A percentile compares a stretch with the other conserved stretches of the same genome.
phyloP scores from a whole-genome alignment of 2,113 vertebrate species.

The Vidua macroura region DNA sequence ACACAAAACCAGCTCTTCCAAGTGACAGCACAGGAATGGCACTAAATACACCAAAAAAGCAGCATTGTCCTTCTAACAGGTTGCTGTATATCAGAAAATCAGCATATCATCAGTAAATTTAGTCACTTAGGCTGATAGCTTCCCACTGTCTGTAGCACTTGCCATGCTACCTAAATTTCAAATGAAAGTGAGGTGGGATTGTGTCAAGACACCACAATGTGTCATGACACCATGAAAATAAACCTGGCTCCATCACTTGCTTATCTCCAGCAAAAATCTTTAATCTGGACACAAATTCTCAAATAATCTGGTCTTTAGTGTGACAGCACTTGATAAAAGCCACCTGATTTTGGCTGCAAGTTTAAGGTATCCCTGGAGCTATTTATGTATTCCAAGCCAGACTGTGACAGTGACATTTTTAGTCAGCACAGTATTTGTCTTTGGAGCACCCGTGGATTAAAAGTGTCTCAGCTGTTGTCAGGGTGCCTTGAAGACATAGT shows the following conservation, averaged over 20 bases:
- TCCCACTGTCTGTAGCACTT: not conserved
- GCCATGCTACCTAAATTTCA: not conserved
- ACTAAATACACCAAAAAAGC: not conserved
- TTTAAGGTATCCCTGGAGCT: not conserved
- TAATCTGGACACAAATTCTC: not conserved
- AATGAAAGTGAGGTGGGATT: not conserved
- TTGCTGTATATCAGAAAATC: not conserved
- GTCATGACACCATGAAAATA: not conserved
- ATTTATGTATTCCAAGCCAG: not conserved
- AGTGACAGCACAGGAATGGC: not conserved
- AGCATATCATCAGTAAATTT: not conserved
- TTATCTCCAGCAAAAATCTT: not conserved
- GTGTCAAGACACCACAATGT: not conserved
- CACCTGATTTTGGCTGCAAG: not conserved
- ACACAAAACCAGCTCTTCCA: not conserved
- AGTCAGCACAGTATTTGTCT: not conserved
- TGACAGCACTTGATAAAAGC: not conserved
- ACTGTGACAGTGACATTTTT: not conserved
- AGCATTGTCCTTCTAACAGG: not conserved
- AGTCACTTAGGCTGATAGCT: not conserved
- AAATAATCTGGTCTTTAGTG: not conserved
- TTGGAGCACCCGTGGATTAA: not conserved
- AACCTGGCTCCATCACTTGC: not conserved
- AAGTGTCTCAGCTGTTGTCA: not conserved
- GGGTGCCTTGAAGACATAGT: not conserved